Base-by-base conservation (phyloP, 1,140 invertebrate species). In the Aphelinus certus region DNA sequence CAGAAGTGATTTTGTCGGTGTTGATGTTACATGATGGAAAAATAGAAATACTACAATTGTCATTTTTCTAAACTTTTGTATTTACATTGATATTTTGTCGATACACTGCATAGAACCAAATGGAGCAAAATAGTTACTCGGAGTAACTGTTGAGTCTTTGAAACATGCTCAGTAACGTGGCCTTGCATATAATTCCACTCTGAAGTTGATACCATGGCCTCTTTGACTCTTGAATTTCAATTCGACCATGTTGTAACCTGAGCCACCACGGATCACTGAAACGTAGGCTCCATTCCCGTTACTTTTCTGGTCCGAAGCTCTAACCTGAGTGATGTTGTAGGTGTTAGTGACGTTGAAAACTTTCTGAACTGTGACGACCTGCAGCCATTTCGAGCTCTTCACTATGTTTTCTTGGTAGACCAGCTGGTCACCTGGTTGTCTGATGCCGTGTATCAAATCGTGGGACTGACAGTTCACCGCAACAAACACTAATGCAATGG, bases 251-350 rank as follows among this genome's bases (percentile, higher is more conserved):
- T 46, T 26, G 47, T 65, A 58, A 53, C 51, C 47, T 3, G 68
- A 77, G 42, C 72, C 76, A 58, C 68, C 65, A 67, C 7, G 45
- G 43, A 71, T 71, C 2, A 88, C 46, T 6, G 77, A 78, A 2
- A 81, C 85, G 73, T 86, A 88, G 43, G 89, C 90, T 0, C 84
- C 85, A 26, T 82, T 82, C 6, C 83, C 88, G 10, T 84, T 85
- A 43, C 68, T 83, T 7, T 88, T 82, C 74, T 89, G 89, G 73
- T 89, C 89, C 5, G 87, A 85, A 26, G 87, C 86, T 46, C 87
- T 82, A 67, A 89, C 77, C 56, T 88, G 81, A n/a, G 86, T 88
- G 55, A 90, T 89, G 7, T 69, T 81, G 3, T 79, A 67, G 64
- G 26, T 26, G 26, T 26, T 26, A 26, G 26, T 55, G 3, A 42